Base-by-base conservation (phyloP, 2,113 vertebrate genomes). In the Pan paniscus region DNA sequence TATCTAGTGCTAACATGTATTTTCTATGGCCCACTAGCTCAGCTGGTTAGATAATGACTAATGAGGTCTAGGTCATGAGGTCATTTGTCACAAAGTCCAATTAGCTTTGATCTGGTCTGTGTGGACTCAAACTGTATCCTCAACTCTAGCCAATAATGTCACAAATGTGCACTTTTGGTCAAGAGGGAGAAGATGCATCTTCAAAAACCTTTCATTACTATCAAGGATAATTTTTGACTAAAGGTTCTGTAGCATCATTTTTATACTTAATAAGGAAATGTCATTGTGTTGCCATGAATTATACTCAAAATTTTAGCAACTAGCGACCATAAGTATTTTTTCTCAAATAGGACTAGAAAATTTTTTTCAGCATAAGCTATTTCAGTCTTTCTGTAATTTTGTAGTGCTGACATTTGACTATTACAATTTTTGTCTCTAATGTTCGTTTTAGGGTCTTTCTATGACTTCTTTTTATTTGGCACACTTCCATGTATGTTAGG, bases 21-120 rank as follows among this genome's bases (percentile, higher is more conserved):
- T 95, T 97, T 70, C 59, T 91, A 0, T 94, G 70, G 55, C 40
- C 43, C 25, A 48, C 55, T 82, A 85, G 52, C 43, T 92, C 70
- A 83, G 72, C 89, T 93, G 67, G 72, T 89, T 81, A 90, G 80
- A 93, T 92, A 52, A 79, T 93, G 52, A 79, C 76, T 97, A 94
- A 92, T 96, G 91, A 97, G 61, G 38, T 79, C 93, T 73, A 93
- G 92, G 68, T 91, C 78, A 43, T 68, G 70, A 88, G 61, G 87
- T 97, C 84, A 82, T 81, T 94, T 89, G 68, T 32, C 87, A 73
- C 43, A 89, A 88, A 94, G 73, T 89, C 93, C 78, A 92, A 5
- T 97, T 96, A 94, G 55, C 64, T 96, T 96, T 78, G 57, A n/a
- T 93, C 32, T 57, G 6, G n/a, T 91, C 25, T 93, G 2, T 96